Percentiles rank a stretch among this genome's conserved stretches.
Conservation (phyloP, 2,888 invertebrate genomes). For the Tetragnatha montana region DNA sequence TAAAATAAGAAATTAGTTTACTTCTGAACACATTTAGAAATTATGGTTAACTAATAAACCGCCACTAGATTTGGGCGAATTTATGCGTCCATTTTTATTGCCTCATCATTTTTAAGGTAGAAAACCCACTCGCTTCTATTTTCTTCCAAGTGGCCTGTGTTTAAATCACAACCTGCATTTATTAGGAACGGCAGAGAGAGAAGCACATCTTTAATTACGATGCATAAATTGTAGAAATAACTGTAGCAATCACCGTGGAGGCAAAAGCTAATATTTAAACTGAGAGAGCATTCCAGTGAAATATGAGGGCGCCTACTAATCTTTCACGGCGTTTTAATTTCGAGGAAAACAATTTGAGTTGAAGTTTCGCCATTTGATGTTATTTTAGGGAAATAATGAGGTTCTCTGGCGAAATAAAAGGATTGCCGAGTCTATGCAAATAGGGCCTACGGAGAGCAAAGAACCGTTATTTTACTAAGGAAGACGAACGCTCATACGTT, state of each 20-base stretch:
- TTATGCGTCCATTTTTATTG: too few species aligned
- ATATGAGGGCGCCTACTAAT: neutral
- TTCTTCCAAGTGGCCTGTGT: neutral
- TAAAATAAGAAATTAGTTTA: too few species aligned
- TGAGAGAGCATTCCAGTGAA: neutral
- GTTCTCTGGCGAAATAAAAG: neutral
- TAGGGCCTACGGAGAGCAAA: neutral
- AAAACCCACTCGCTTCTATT: too few species aligned
- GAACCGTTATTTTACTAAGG: neutral
- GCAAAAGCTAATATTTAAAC: neutral
- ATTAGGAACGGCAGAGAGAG: neutral
- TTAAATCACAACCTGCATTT: neutral
- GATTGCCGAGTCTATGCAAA: neutral
- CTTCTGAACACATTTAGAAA: too few species aligned
- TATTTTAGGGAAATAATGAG: neutral
- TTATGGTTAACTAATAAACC: too few species aligned
- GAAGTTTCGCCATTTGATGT: neutral
- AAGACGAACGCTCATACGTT: too few species aligned
- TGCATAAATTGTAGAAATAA: constrained; percentile 1
- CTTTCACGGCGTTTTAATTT: neutral
- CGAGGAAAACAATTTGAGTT: neutral
- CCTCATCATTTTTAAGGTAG: too few species aligned
- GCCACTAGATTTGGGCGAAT: too few species aligned
- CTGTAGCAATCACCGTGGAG: neutral
- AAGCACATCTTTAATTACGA: neutral